Evolutionary conservation across 2,888 invertebrate genomes (phyloP).

Genomic region (Brassicogethes aeneus): DNA sequence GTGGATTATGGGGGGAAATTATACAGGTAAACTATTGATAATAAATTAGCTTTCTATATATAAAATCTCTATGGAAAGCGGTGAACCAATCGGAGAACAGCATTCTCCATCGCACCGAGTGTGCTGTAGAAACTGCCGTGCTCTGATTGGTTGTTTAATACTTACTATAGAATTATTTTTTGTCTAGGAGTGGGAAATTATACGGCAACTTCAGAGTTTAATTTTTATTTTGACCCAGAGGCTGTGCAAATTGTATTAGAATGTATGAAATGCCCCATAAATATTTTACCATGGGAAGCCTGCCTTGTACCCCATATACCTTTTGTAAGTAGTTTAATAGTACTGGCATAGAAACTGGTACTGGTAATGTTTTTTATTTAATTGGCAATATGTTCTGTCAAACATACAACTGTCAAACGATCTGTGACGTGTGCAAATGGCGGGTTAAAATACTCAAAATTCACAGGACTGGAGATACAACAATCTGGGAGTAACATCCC

Average conservation of each 20-base stretch:
- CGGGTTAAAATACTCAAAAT: background rate
- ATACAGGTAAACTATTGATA: slow-evolving; percentile 48
- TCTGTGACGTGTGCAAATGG: too few relatives aligned
- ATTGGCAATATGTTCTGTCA: too few relatives aligned
- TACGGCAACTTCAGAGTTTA: slow-evolving; percentile 61
- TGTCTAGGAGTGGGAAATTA: slow-evolving; percentile 51
- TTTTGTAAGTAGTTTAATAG: slow-evolving; percentile 20
- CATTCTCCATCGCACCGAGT: too few relatives aligned
- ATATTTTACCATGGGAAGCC: slow-evolving; percentile 63
- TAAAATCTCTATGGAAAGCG: too few relatives aligned
- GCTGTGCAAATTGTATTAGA: slow-evolving; percentile 64
- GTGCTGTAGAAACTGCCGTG: too few relatives aligned
- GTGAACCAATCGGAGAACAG: too few relatives aligned
- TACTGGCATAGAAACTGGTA: too few relatives aligned
- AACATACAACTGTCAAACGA: too few relatives aligned
- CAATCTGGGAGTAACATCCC: background rate
- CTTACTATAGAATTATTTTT: too few relatives aligned
- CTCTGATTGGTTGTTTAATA: too few relatives aligned
- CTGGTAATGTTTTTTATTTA: too few relatives aligned
- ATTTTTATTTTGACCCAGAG: slow-evolving; percentile 70
- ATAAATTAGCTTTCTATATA: too few relatives aligned
- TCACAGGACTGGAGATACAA: background rate
- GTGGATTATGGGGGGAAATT: slow-evolving; percentile 73
- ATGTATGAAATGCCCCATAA: slow-evolving; percentile 47
- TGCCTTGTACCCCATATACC: slow-evolving; percentile 18